phyloP scores from a whole-genome alignment of 2,888 invertebrate species.

The Drosophila demipolita region DNA sequence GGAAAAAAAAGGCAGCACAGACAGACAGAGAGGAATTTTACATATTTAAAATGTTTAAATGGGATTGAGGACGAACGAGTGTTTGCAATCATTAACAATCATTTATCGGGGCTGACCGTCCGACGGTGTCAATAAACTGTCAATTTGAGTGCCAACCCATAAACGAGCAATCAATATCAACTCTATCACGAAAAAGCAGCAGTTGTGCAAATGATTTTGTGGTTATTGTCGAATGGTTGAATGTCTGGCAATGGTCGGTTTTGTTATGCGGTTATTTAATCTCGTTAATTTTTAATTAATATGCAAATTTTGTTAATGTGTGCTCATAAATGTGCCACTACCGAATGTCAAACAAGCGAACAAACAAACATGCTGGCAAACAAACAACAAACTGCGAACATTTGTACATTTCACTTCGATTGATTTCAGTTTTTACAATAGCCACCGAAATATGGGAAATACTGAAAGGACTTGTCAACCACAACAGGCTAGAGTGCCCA shows the following conservation, averaged over 20 bases:
- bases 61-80: slow-evolving; percentile 3
- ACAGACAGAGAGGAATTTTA: slow-evolving; percentile 1
- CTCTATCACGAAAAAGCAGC: slow-evolving; percentile 12
- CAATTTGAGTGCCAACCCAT: slow-evolving; percentile 9
- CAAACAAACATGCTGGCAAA: slow-evolving; percentile 11
- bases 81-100: slow-evolving; percentile 17
- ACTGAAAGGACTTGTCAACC: slow-evolving; percentile 28
- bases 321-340: slow-evolving; percentile 29
- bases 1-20: not conserved
- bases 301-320: slow-evolving; percentile 74
- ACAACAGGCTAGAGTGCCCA: slow-evolving; percentile 11
- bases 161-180: slow-evolving; percentile 7
- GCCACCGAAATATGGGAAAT: slow-evolving; percentile 32
- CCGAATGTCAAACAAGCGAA: slow-evolving; percentile 10
- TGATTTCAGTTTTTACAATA: slow-evolving; percentile 27
- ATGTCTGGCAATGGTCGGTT: slow-evolving; percentile 4
- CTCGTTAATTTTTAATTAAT: slow-evolving; percentile 78
- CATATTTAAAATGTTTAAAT: slow-evolving; percentile 4
- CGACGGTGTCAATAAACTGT: slow-evolving; percentile 11
- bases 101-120: slow-evolving; percentile 17
- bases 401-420: slow-evolving; percentile 44
- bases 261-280: slow-evolving; percentile 32
- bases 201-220: slow-evolving; percentile 23
- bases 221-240: slow-evolving; percentile 11
- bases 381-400: slow-evolving; percentile 17